Evolutionary conservation across 2,888 invertebrate species (phyloP).

Genomic region (Conchocele bisecta): DNA sequence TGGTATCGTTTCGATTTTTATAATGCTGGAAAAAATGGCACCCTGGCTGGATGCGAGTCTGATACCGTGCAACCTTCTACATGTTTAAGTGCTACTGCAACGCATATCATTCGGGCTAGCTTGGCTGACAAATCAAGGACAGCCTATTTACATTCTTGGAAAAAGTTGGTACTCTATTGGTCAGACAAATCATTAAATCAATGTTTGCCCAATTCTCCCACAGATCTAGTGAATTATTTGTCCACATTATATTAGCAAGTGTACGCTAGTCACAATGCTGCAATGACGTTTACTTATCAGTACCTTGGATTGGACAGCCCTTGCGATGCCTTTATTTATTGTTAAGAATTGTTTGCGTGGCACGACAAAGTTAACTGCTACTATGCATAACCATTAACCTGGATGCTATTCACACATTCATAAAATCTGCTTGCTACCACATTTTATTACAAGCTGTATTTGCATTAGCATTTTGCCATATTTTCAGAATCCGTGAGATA

Average conservation of each 20-base stretch:
- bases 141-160: no score
- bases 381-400: not conserved
- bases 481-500: not conserved
- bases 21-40: conserved; percentile 18
- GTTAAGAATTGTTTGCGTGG: no score
- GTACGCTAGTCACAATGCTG: not conserved
- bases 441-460: not conserved
- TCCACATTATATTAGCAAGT: no score
- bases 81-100: not conserved
- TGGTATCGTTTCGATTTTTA: conserved; percentile 31
- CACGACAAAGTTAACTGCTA: no score
- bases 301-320: no score
- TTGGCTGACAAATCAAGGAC: no score
- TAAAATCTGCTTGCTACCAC: not conserved
- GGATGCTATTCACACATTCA: not conserved
- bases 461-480: not conserved
- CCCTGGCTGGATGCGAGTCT: conserved; percentile 10
- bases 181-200: no score
- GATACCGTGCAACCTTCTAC: not conserved
- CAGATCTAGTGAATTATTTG: no score
- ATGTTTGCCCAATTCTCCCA: no score
- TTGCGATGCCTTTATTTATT: no score
- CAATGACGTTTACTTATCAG: no score
- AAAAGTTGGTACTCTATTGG: no score
- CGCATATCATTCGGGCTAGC: not conserved